Conservation (phyloP, 2,113 vertebrate genomes). For the Neofelis nebulosa region DNA sequence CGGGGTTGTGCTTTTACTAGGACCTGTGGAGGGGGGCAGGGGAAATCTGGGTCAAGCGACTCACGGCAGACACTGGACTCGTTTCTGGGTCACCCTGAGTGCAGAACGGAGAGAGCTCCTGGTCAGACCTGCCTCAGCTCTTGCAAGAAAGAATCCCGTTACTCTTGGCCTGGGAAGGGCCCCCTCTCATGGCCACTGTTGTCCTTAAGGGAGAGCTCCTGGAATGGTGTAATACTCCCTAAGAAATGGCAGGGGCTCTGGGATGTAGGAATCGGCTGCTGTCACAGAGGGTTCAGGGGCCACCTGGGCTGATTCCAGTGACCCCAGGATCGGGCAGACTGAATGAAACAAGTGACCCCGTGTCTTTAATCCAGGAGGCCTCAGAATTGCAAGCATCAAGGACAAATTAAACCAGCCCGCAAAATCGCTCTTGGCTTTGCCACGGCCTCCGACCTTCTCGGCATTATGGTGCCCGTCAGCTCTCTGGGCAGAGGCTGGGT, state of each 20-base stretch:
- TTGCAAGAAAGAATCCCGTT: neutral
- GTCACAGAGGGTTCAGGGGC: neutral
- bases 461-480: neutral
- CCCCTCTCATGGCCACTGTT: neutral
- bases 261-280: neutral
- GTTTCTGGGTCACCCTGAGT: neutral
- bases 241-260: too few species aligned
- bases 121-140: neutral
- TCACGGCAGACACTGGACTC: neutral
- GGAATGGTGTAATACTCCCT: neutral
- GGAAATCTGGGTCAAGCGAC: neutral
- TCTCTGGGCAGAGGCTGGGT: neutral
- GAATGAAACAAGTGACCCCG: neutral
- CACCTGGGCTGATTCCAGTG: neutral
- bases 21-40: neutral
- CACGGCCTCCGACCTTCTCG: neutral
- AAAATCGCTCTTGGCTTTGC: neutral
- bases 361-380: slow-evolving; percentile 17
- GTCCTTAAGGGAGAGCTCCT: neutral
- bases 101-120: neutral
- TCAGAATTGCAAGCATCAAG: neutral
- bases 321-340: neutral
- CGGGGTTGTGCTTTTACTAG: neutral
- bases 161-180: neutral
- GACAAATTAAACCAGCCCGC: neutral